Conservation (phyloP, 2,888 invertebrate species). For the Dryomyza anilis region DNA sequence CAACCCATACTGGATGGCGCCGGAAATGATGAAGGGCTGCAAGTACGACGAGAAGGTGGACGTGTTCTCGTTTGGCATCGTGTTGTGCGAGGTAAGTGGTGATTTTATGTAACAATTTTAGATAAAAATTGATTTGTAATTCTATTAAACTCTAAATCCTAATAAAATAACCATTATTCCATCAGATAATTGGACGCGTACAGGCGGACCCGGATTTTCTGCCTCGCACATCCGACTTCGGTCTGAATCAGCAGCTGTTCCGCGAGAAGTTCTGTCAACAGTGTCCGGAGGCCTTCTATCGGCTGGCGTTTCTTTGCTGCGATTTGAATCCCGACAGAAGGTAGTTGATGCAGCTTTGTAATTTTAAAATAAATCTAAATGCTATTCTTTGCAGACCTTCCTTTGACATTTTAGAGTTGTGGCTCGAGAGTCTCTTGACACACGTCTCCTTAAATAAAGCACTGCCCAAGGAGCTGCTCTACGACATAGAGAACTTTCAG, state of each 20-base stretch:
- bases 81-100: constrained; percentile 82
- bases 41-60: constrained; percentile 96
- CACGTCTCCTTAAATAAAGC: constrained; percentile 71
- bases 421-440: constrained; percentile 81
- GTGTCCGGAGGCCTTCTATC: constrained; percentile 87
- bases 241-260: constrained; percentile 85
- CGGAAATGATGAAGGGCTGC: constrained; percentile 97
- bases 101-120: not conserved
- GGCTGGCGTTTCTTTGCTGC: constrained; percentile 88
- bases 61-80: constrained; percentile 94
- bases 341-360: constrained; percentile 57
- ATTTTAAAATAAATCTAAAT: not conserved
- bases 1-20: constrained; percentile 98
- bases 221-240: constrained; percentile 90
- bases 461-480: constrained; percentile 71
- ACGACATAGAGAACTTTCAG: constrained; percentile 75
- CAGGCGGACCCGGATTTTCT: constrained; percentile 94
- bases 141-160: not conserved
- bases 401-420: constrained; percentile 87
- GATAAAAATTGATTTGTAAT: not conserved
- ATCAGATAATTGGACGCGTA: constrained; percentile 89
- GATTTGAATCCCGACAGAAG: constrained; percentile 88
- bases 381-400: constrained; percentile 69
- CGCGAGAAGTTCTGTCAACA: constrained; percentile 80
- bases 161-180: not conserved